Conservation (phyloP, 2,888 invertebrate species). For the Antheraea assamensis region DNA sequence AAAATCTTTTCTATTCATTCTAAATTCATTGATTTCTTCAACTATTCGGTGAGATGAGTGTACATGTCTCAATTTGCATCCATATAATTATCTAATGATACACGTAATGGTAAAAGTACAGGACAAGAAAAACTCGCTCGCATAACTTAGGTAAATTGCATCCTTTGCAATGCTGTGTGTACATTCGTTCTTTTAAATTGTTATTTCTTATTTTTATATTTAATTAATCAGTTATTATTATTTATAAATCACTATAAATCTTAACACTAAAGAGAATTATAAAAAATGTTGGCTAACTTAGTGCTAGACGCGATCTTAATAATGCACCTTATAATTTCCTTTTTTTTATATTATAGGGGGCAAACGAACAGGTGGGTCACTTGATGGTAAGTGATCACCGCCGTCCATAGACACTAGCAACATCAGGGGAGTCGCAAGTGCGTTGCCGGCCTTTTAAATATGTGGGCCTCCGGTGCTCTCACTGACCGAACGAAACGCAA, state of each 20-base stretch:
- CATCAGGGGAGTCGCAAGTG: no score
- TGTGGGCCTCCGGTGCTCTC: no score
- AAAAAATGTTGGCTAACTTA: not conserved
- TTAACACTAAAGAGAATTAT: not conserved
- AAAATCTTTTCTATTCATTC: no score
- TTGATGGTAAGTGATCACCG: no score
- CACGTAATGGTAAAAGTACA: constrained; percentile 10
- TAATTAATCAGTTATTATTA: not conserved
- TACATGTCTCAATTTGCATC: not conserved
- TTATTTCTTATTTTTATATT: not conserved
- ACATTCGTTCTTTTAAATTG: not conserved
- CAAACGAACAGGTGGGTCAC: no score
- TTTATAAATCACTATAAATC: not conserved
- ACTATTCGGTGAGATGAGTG: not conserved
- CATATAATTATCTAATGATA: constrained; percentile 8
- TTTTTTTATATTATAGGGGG: no score
- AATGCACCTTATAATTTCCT: constrained; percentile 4
- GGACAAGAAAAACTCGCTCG: constrained; percentile 2
- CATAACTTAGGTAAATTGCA: constrained; percentile 16
- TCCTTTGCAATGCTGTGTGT: constrained; percentile 9
- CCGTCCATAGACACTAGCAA: no score
- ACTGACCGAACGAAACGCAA: no score
- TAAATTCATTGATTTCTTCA: not conserved
- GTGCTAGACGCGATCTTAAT: not conserved
- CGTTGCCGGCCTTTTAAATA: no score